Base-by-base conservation (phyloP, 2,113 vertebrate genomes). In the Leptobrachium ailaonicum region DNA sequence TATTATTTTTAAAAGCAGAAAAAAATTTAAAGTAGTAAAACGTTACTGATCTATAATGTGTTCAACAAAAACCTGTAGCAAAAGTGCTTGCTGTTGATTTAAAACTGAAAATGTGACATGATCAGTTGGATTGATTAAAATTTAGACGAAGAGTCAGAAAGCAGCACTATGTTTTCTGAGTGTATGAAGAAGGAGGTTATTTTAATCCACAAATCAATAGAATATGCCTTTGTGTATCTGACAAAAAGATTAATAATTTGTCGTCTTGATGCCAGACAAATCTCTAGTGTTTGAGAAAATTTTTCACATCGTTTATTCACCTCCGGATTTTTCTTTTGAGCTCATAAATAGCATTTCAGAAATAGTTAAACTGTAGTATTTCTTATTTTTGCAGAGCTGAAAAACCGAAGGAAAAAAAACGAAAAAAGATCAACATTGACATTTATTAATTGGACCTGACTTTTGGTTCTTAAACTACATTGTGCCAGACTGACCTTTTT, bases 181-280 rank as follows among this genome's bases (percentile, higher is more conserved):
- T 70, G 44, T 40, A 70, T 77, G 66, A 13, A 69, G 66, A 70
- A 66, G 41, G 66, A 70, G 66, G 60, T 66, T 60, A 66, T 58
- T 77, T 70, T 77, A 77, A 77, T 77, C 70, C 70, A 70, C 69
- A 77, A 77, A 77, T 77, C 76, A 44, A 77, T 70, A 77, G 70
- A 70, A 70, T 77, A 62, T 77, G 76, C 66, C 76, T 70, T 77
- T 77, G 66, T 68, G 66, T 77, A 62, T 69, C 41, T 70, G 66
- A 70, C 54, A 44, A 66, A 47, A 70, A 70, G 66, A 77, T 70
- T 50, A 77, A 77, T 77, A 53, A 11, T 60, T 62, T 77, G 53
- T 58, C 53, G 70, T 58, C 76, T 77, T 77, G 41, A 60, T 70
- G 58, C 50, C 53, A 69, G 58, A 77, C 69, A 66, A 60, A 60